phyloP scores from a whole-genome alignment of 2,797 vertebrate genomes.

The Amblyraja radiata region DNA sequence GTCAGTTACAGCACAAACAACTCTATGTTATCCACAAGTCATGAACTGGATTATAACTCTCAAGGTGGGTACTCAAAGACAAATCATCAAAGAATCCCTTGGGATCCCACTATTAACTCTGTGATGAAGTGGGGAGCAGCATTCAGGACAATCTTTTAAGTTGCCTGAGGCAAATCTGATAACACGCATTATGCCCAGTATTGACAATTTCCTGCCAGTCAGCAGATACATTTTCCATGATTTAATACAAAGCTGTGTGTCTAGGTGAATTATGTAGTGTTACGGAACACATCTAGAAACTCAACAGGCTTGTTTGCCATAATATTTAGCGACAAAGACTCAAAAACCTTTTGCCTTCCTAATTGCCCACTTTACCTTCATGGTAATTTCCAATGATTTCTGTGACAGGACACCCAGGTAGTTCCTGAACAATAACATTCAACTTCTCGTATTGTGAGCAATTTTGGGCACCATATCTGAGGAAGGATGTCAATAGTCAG shows the following conservation, averaged over 20 bases:
- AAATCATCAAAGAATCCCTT: neutral
- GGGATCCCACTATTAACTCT: neutral
- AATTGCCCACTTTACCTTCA: too few relatives aligned
- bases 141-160: neutral
- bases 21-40: slow-evolving; percentile 77
- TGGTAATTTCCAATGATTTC: too few relatives aligned
- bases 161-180: neutral
- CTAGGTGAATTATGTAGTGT: neutral
- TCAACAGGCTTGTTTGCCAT: neutral
- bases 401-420: too few relatives aligned
- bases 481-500: too few relatives aligned
- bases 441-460: too few relatives aligned
- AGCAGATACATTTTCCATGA: neutral
- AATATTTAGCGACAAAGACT: too few relatives aligned
- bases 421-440: too few relatives aligned
- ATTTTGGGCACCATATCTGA: too few relatives aligned
- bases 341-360: too few relatives aligned
- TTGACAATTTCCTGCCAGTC: neutral
- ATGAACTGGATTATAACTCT: slow-evolving; percentile 60
- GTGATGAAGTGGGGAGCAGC: neutral
- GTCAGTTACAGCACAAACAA: slow-evolving; percentile 85
- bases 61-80: slow-evolving; percentile 57
- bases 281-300: neutral
- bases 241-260: neutral
- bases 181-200: neutral